These are phyloP conservation scores for Oscheius sp. DNA, from an alignment of 2,888 invertebrate genomes.

Conservation along the genomic window DNA sequence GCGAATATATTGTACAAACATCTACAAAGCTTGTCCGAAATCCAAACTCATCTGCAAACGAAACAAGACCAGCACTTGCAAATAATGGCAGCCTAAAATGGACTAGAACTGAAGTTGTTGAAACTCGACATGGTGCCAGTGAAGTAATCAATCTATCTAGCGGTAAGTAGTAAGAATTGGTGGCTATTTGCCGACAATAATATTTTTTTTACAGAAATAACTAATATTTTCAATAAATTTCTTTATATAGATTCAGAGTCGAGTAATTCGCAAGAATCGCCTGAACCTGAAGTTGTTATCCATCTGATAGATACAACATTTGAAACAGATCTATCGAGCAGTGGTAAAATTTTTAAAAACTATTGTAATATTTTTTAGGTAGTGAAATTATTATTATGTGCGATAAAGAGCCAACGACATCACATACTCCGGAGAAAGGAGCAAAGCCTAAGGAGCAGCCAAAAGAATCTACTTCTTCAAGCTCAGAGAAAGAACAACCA, in stretches of 20 bases:
- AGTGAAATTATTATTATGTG: background rate
- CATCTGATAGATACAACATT: background rate
- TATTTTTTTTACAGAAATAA: background rate
- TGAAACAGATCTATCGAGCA: background rate
- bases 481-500: too few relatives aligned
- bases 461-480: background rate
- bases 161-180: too few relatives aligned
- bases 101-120: background rate
- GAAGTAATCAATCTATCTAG: background rate
- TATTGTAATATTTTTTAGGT: background rate
- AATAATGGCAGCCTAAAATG: background rate
- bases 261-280: background rate
- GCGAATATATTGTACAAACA: constrained; percentile 12
- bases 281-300: constrained; percentile 4
- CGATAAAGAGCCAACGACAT: background rate
- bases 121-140: too few relatives aligned
- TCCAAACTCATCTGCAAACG: background rate
- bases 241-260: background rate
- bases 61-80: background rate
- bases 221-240: too few relatives aligned
- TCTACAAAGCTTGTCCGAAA: constrained; percentile 3
- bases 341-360: background rate
- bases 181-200: too few relatives aligned
- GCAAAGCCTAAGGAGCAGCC: background rate
- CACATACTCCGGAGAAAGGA: background rate